phyloP scores from a whole-genome alignment of 2,797 vertebrate genomes.

The Gymnothorax javanicus region DNA sequence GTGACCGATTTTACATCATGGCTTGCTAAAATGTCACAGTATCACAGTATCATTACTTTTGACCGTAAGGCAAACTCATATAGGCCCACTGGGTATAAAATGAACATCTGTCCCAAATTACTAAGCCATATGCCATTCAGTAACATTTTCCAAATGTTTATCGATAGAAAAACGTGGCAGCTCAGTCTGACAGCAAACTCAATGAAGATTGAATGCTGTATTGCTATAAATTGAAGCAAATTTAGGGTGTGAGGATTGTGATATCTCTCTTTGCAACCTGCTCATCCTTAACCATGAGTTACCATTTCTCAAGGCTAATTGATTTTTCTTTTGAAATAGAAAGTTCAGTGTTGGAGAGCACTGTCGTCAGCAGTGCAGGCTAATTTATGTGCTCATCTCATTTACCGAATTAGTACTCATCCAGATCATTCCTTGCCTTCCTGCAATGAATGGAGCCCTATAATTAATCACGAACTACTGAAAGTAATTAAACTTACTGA shows the following conservation, averaged over 20 bases:
- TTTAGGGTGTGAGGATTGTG: neutral
- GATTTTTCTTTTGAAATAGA: neutral
- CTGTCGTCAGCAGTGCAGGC: neutral
- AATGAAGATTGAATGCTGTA: neutral
- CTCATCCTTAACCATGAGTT: neutral
- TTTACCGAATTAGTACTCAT: neutral
- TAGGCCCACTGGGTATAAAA: neutral
- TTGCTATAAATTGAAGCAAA: neutral
- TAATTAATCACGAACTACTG: conserved; percentile 12
- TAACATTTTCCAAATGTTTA: neutral
- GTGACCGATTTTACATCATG: neutral
- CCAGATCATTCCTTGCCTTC: neutral
- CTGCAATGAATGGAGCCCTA: neutral
- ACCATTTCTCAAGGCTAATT: neutral
- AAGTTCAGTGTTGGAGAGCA: neutral
- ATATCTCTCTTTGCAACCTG: neutral
- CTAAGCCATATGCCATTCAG: neutral
- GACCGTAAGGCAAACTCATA: neutral
- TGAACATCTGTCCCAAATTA: neutral
- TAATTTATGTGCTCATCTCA: conserved; percentile 5
- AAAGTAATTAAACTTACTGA: neutral
- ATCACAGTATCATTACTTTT: neutral
- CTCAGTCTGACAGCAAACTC: neutral
- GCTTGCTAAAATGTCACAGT: neutral
- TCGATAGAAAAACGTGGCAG: neutral